Evolutionary conservation across 2,888 invertebrate genomes (phyloP).

Genomic region (Bombylius major): DNA sequence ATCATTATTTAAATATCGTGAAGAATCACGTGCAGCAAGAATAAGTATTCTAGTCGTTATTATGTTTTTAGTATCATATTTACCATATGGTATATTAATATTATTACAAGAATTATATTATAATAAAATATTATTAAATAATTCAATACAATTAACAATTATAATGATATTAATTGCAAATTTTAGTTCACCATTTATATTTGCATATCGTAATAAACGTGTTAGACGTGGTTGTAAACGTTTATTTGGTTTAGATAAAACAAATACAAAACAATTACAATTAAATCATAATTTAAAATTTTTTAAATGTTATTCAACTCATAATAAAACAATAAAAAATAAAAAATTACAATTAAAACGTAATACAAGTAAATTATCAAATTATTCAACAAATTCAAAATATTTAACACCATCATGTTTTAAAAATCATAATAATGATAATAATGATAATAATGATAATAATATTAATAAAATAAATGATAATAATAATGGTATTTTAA

Average conservation of each 20-base stretch:
- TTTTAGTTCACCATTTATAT: constrained; percentile 35
- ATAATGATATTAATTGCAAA: constrained; percentile 35
- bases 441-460: no score
- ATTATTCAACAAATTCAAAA: no score
- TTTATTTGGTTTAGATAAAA: constrained; percentile 28
- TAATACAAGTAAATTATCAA: not conserved
- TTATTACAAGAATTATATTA: constrained; percentile 30
- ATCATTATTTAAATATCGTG: constrained; percentile 70
- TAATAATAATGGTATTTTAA: no score
- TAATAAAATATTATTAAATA: constrained; percentile 23
- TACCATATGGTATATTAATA: constrained; percentile 34
- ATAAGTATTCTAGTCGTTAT: constrained; percentile 51
- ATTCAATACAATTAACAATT: constrained; percentile 31
- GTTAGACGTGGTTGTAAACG: constrained; percentile 35
- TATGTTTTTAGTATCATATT: constrained; percentile 36
- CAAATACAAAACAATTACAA: constrained; percentile 18
- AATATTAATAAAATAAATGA: no score
- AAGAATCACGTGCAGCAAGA: constrained; percentile 79
- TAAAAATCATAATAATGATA: no score
- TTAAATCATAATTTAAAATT: not conserved
- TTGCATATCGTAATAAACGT: constrained; percentile 37
- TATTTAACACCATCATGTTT: no score
- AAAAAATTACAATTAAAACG: not conserved
- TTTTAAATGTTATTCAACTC: no score
- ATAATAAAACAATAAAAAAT: not conserved